A percentile compares a stretch with the other conserved stretches of the same genome.
These are phyloP conservation scores for Diachasmimorpha longicaudata DNA, from an alignment of 1,140 invertebrate species.

Conservation along the genomic window DNA sequence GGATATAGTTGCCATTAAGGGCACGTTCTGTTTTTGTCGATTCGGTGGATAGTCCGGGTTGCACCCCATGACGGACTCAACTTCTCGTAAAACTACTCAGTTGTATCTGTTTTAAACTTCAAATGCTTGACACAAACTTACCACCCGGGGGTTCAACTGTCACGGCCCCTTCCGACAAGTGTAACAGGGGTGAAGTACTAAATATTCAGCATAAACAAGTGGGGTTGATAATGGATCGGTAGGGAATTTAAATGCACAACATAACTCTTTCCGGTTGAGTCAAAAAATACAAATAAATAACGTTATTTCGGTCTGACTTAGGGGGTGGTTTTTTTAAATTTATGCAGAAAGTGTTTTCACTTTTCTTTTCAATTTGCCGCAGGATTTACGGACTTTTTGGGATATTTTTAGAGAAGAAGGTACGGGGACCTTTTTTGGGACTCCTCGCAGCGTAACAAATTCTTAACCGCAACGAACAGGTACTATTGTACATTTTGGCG, in stretches of 20 bases:
- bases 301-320: too few relatives aligned
- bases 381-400: not conserved
- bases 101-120: slow-evolving; percentile 2
- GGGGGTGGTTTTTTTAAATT: too few relatives aligned
- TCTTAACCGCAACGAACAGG: slow-evolving; percentile 1
- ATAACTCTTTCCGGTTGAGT: not conserved
- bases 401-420: not conserved
- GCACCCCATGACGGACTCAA: not conserved
- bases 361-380: not conserved
- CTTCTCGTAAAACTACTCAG: slow-evolving; percentile 3
- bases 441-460: not conserved
- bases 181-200: not conserved
- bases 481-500: not conserved
- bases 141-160: not conserved
- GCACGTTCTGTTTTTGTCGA: not conserved
- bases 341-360: not conserved
- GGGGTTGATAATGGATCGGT: not conserved
- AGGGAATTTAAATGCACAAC: not conserved
- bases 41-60: not conserved
- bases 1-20: not conserved
- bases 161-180: not conserved
- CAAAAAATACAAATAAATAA: not conserved
- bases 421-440: not conserved
- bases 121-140: slow-evolving; percentile 7
- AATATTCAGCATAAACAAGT: slow-evolving; percentile 1